These are phyloP conservation scores for Mormyrops boulengeri DNA, from an alignment of 2,797 vertebrate species.

Conservation along the genomic window DNA sequence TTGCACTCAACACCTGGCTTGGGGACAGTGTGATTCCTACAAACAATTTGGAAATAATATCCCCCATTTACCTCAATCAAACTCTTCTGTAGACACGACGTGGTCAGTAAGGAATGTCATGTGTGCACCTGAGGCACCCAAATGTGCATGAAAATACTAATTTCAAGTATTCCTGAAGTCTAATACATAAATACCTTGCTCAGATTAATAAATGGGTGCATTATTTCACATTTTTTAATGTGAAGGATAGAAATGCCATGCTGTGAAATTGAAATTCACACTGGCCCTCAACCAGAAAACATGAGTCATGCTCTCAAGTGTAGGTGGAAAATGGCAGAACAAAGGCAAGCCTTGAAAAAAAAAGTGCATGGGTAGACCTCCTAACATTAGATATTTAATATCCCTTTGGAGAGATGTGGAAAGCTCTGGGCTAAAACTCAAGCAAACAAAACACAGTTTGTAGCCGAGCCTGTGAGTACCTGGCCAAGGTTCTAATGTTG, in stretches of 20 bases:
- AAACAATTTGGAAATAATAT: constrained; percentile 2
- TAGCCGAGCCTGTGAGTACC: not conserved
- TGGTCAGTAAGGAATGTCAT: not conserved
- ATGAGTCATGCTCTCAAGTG: constrained; percentile 21
- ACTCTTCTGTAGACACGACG: not conserved
- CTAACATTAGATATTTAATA: not conserved
- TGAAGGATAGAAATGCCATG: not conserved
- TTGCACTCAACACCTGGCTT: not conserved
- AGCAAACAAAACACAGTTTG: not conserved
- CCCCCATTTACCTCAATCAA: not conserved
- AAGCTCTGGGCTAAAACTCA: not conserved
- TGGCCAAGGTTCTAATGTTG: not conserved
- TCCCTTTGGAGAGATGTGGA: not conserved
- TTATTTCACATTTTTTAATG: not conserved
- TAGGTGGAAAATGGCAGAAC: not conserved
- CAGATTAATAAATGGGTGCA: not conserved
- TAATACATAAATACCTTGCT: not conserved
- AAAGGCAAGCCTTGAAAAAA: not conserved
- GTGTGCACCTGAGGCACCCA: not conserved
- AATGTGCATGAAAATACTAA: not conserved
- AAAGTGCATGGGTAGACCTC: not conserved
- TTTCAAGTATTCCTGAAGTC: not conserved
- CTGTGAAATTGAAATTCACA: constrained; percentile 5
- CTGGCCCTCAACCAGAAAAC: constrained; percentile 8
- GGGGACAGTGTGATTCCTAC: not conserved